Percentiles rank a stretch among this genome's conserved stretches.
phyloP scores from a whole-genome alignment of 1,140 invertebrate species.

The Ceratosolen fusciceps region DNA sequence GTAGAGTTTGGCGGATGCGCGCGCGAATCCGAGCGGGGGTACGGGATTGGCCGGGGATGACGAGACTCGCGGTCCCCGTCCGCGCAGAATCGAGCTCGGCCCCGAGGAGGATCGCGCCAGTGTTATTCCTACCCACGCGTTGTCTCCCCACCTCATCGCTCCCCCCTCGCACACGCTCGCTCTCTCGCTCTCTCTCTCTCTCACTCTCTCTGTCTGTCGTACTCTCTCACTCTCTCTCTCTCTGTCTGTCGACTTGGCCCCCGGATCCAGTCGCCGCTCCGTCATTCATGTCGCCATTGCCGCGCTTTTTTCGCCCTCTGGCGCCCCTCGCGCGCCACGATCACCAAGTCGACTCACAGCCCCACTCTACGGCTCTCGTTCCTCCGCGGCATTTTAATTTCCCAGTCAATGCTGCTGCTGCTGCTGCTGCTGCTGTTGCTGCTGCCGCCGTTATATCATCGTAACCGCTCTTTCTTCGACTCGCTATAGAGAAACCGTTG shows the following conservation, averaged over 20 bases:
- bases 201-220: too few species aligned
- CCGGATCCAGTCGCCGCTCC: not conserved
- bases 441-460: too few species aligned
- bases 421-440: not conserved
- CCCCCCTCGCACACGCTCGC: too few species aligned
- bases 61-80: not conserved
- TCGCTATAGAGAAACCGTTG: not conserved
- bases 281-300: slow-evolving; percentile 11
- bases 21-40: not conserved
- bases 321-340: not conserved
- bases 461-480: not conserved
- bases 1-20: not conserved
- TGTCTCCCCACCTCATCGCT: too few species aligned
- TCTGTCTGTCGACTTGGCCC: not conserved
- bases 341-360: too few species aligned
- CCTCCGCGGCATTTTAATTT: not conserved
- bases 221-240: not conserved
- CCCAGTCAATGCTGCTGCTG: not conserved
- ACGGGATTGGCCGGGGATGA: not conserved
- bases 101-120: too few species aligned
- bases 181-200: too few species aligned
- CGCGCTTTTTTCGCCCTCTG: not conserved
- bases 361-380: not conserved
- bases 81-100: not conserved
- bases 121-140: not conserved